phyloP scores from a whole-genome alignment of 1,140 invertebrate genomes.

The Drosophila malerkotliana region DNA sequence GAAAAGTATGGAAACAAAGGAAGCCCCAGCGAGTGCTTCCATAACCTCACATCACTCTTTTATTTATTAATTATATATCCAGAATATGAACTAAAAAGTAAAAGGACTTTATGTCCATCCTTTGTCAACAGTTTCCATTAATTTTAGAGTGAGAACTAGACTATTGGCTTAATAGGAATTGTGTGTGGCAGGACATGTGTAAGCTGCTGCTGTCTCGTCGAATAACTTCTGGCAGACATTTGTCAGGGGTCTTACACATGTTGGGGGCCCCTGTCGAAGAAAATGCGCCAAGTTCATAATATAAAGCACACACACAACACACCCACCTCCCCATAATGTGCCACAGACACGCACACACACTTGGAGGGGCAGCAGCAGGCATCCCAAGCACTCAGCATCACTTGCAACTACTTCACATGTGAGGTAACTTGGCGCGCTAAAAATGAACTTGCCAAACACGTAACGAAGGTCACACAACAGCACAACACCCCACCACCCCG shows the following conservation, averaged over 20 bases:
- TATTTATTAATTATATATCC: not conserved
- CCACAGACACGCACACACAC: constrained; percentile 57
- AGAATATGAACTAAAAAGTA: too few species aligned
- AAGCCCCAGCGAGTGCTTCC: constrained; percentile 10
- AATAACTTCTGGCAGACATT: constrained; percentile 11
- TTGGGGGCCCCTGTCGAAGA: constrained; percentile 35
- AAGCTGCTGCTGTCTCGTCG: not conserved
- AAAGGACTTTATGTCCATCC: not conserved
- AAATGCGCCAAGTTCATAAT: constrained; percentile 51
- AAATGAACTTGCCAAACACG: constrained; percentile 81
- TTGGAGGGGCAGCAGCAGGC: constrained; percentile 1
- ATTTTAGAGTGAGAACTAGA: not conserved
- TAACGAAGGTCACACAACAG: constrained; percentile 77
- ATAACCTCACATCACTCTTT: not conserved
- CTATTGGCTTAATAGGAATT: not conserved
- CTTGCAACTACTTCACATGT: constrained; percentile 56
- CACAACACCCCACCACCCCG: constrained; percentile 45
- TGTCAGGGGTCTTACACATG: constrained; percentile 43
- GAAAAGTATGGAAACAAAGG: constrained; percentile 29
- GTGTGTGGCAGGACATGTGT: not conserved
- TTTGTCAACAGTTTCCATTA: not conserved
- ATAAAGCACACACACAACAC: constrained; percentile 47
- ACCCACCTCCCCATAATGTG: constrained; percentile 48
- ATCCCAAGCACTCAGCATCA: constrained; percentile 49
- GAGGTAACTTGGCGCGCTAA: constrained; percentile 69